Conservation (phyloP, 2,113 vertebrate genomes). For the Nematolebias whitei region DNA sequence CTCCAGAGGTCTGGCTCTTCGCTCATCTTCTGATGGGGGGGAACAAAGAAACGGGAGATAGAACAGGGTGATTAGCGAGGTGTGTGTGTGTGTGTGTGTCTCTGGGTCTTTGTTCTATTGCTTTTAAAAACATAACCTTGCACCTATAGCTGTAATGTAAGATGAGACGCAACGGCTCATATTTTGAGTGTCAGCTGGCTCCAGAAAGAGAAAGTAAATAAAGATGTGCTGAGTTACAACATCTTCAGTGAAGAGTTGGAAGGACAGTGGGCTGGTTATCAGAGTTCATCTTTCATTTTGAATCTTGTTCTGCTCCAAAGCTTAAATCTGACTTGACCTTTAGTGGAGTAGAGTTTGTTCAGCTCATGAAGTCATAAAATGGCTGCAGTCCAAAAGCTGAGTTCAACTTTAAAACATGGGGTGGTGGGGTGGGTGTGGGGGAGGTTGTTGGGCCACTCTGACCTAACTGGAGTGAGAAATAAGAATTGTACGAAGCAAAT, state of each 20-base stretch:
- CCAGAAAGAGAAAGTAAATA: neutral
- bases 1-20: conserved; percentile 20
- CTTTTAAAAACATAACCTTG: neutral
- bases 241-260: conserved; percentile 11
- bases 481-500: no score
- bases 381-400: neutral
- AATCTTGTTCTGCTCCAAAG: no score
- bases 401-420: no score
- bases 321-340: no score
- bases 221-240: conserved; percentile 1
- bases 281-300: conserved; percentile 9
- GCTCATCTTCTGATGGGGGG: conserved; percentile 27
- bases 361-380: no score
- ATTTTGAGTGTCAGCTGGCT: neutral
- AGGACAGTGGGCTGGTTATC: neutral
- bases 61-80: conserved; percentile 11
- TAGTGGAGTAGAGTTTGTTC: no score
- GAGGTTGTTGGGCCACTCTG: no score
- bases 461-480: neutral
- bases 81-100: no score
- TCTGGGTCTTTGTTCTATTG: neutral
- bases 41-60: conserved; percentile 16
- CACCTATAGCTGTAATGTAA: neutral
- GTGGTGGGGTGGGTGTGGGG: no score
- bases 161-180: no score